Evolutionary conservation across 2,113 vertebrate genomes (phyloP).

Genomic region (Melanerpes formicivorus): DNA sequence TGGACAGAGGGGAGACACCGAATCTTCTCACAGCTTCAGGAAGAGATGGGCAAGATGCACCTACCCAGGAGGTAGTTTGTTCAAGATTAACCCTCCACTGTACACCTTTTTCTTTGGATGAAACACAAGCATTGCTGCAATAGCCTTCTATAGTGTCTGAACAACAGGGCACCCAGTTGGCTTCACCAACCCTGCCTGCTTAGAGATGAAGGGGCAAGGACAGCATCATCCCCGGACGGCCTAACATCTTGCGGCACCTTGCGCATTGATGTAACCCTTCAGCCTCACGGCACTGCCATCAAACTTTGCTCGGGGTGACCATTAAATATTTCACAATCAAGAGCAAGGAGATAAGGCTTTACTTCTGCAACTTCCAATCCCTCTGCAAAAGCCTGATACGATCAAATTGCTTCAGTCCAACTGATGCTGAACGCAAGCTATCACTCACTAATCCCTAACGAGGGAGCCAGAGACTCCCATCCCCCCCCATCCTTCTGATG

Average conservation of each 20-base stretch:
- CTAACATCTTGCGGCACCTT: neutral
- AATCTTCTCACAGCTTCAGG: neutral
- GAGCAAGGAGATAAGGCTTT: slow-evolving; percentile 1
- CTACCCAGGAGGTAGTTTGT: neutral
- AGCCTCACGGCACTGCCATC: neutral
- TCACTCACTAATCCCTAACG: neutral
- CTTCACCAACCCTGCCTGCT: neutral
- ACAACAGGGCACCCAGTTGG: neutral
- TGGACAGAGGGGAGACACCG: neutral
- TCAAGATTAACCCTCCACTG: neutral
- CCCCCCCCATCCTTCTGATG: neutral
- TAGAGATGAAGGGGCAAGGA: neutral
- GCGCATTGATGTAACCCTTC: neutral
- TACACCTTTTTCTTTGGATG: neutral
- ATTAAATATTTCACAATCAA: slow-evolving; percentile 10
- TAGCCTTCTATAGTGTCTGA: neutral
- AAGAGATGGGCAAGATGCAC: neutral
- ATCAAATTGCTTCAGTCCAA: slow-evolving; percentile 15
- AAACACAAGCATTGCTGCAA: neutral
- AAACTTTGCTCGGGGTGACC: neutral
- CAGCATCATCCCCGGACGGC: neutral
- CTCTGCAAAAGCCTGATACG: slow-evolving; percentile 17
- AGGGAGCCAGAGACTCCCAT: neutral
- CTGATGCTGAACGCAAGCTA: neutral
- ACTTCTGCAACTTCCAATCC: neutral